Conservation (phyloP, 1,140 invertebrate genomes). For the Sesamia nonagrioides region DNA sequence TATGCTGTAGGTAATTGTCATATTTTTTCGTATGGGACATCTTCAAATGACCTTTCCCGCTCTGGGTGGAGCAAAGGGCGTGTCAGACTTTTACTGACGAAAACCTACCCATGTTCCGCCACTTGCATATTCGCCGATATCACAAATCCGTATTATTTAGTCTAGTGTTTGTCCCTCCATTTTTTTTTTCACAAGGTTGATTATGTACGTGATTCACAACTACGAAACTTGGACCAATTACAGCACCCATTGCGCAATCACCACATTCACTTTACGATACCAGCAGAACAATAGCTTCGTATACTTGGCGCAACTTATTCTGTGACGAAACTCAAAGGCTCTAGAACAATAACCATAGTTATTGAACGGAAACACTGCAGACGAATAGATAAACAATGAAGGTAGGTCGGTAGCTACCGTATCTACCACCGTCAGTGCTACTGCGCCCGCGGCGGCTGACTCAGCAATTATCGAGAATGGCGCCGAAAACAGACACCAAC, state of each 20-base stretch:
- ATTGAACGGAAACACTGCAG: conserved; percentile 20
- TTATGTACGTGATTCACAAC: neutral
- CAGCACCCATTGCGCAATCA: neutral
- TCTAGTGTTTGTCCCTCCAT: no score
- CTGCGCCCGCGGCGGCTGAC: conserved; percentile 8
- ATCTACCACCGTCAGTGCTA: neutral
- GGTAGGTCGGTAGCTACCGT: conserved; percentile 26
- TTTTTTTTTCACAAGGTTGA: no score
- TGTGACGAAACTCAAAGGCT: neutral
- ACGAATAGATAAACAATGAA: conserved; percentile 28
- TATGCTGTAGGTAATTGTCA: no score
- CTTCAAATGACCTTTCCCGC: no score
- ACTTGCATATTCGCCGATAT: no score
- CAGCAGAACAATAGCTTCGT: neutral
- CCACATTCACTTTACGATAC: neutral
- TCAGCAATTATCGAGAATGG: conserved; percentile 40
- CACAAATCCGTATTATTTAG: no score
- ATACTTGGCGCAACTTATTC: no score
- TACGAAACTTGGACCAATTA: neutral
- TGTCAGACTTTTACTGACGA: no score
- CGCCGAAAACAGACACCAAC: conserved; percentile 18
- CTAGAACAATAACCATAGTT: conserved; percentile 24
- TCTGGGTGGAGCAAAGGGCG: no score
- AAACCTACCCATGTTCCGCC: no score
- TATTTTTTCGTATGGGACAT: no score